Evolutionary conservation across 2,113 vertebrate species (phyloP).

Genomic region (Aramus guarauna): DNA sequence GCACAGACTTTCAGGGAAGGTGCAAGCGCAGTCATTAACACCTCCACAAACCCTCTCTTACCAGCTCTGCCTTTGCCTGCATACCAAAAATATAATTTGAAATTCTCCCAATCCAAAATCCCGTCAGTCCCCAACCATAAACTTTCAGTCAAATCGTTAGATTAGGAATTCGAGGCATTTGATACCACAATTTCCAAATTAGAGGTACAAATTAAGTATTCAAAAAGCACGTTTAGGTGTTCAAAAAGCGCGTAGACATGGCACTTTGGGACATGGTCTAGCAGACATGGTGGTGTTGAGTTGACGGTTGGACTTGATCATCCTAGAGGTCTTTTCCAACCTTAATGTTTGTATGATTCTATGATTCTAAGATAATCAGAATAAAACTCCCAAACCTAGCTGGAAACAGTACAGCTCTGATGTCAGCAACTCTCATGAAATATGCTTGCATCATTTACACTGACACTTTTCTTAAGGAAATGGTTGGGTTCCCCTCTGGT

Average conservation of each 20-base stretch:
- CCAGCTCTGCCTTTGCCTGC: neutral
- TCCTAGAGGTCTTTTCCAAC: too few species aligned
- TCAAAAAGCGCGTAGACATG: too few species aligned
- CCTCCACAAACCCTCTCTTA: neutral
- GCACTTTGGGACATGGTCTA: too few species aligned
- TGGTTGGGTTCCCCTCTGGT: fast-evolving
- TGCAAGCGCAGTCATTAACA: fast-evolving
- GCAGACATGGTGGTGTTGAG: too few species aligned
- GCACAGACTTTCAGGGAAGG: neutral
- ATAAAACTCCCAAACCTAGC: neutral
- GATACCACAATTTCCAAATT: neutral
- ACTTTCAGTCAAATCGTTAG: neutral
- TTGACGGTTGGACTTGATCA: too few species aligned
- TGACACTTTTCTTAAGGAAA: neutral
- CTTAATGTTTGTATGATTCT: too few species aligned
- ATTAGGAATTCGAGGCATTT: too few species aligned
- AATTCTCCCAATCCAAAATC: neutral
- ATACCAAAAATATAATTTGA: neutral
- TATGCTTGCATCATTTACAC: neutral
- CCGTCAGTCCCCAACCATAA: neutral
- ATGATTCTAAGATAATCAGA: neutral
- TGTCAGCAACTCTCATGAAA: neutral
- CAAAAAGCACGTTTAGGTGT: too few species aligned
- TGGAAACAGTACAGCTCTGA: neutral
- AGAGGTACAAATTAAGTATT: too few species aligned